Conservation (phyloP, 1,140 invertebrate species). For the Caenorhabditis remanei region DNA sequence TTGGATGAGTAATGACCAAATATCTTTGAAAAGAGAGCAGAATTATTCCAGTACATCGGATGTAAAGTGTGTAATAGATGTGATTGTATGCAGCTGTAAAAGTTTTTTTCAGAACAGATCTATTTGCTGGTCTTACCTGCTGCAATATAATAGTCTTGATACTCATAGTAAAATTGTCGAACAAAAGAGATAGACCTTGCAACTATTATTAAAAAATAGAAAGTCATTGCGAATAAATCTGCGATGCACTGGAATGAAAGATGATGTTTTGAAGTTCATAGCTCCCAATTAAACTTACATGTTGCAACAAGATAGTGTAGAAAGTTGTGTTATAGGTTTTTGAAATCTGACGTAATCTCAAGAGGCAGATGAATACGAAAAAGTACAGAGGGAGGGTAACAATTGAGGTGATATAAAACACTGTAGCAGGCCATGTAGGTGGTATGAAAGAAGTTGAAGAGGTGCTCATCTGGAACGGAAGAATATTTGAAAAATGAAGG, state of each 20-base stretch:
- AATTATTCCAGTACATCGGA: conserved; percentile 44
- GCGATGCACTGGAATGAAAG: conserved; percentile 1
- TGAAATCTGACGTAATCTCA: not conserved
- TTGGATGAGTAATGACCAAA: not conserved
- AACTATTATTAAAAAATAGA: not conserved
- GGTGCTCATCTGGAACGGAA: not conserved
- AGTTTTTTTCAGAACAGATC: too few species aligned
- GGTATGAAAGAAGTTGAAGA: not conserved
- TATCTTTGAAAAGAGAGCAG: conserved; percentile 36
- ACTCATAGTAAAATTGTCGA: not conserved
- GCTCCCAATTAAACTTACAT: not conserved
- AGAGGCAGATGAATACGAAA: conserved; percentile 12
- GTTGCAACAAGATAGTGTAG: conserved; percentile 30
- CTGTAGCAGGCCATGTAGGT: conserved; percentile 13
- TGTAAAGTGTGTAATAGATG: conserved; percentile 15
- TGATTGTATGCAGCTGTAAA: conserved; percentile 47
- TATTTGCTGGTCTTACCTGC: not conserved
- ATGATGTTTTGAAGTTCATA: not conserved
- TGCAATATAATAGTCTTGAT: conserved; percentile 32
- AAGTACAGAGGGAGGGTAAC: not conserved
- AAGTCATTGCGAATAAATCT: not conserved
- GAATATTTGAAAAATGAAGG: too few species aligned
- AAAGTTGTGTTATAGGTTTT: conserved; percentile 48
- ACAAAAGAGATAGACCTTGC: not conserved
- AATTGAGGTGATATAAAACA: not conserved